Evolutionary conservation across 2,797 vertebrate genomes (phyloP).

Genomic region (Austrolebias charrua): DNA sequence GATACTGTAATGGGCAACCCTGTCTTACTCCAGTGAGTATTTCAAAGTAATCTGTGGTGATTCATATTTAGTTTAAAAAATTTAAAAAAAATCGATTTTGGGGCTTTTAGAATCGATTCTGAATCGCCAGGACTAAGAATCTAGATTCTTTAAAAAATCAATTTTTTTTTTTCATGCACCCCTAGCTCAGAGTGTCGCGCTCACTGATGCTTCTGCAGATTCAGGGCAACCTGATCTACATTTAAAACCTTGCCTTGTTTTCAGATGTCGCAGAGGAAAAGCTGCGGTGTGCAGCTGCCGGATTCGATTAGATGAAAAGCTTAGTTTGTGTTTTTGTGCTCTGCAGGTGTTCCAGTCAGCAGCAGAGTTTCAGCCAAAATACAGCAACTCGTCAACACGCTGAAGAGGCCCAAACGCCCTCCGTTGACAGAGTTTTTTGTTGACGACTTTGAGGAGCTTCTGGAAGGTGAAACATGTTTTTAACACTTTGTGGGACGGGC

Average conservation of each 20-base stretch:
- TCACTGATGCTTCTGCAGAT: background rate
- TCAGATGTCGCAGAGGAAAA: background rate
- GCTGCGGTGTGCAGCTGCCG: background rate
- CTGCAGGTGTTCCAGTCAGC: conserved; percentile 94
- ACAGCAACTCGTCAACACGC: conserved; percentile 95
- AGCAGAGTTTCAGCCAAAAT: conserved; percentile 98
- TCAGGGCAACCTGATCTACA: background rate
- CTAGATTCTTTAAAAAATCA: too few relatives aligned
- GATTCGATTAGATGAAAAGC: background rate
- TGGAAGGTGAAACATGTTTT: conserved; percentile 83
- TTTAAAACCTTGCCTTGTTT: too few relatives aligned
- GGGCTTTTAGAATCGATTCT: too few relatives aligned
- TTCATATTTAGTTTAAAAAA: too few relatives aligned
- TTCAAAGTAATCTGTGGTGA: too few relatives aligned
- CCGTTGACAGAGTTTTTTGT: conserved; percentile 96
- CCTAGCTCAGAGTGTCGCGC: background rate
- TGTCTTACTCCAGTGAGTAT: too few relatives aligned
- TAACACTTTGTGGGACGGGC: background rate
- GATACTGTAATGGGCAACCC: too few relatives aligned
- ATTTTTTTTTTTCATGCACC: too few relatives aligned
- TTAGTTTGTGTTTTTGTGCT: background rate
- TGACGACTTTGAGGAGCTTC: conserved; percentile 96
- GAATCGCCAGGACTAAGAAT: too few relatives aligned
- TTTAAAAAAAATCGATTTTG: too few relatives aligned
- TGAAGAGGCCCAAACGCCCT: conserved; percentile 92